Conservation (phyloP, 2,113 vertebrate genomes). For the Ochotona princeps region DNA sequence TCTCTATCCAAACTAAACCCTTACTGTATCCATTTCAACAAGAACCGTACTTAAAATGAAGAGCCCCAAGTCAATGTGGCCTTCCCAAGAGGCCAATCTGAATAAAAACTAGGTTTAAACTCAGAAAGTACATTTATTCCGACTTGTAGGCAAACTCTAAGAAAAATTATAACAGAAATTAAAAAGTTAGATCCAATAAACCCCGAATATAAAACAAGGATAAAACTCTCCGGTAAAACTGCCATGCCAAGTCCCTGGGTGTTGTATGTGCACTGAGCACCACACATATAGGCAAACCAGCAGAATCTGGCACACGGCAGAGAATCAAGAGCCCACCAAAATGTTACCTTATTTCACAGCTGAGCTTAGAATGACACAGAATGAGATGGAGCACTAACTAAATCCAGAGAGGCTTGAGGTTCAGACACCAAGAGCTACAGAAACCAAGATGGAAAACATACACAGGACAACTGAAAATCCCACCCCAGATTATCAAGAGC, state of each 20-base stretch:
- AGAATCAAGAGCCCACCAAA: too few species aligned
- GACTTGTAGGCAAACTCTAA: neutral
- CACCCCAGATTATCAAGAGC: too few species aligned
- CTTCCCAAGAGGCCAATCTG: neutral
- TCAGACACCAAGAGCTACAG: too few species aligned
- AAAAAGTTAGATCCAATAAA: neutral
- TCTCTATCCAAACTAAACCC: neutral
- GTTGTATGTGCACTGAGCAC: neutral
- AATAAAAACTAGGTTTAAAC: neutral
- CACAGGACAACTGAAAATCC: too few species aligned
- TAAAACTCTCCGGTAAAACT: neutral
- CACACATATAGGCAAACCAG: too few species aligned
- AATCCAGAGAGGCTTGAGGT: too few species aligned
- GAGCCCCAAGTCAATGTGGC: neutral
- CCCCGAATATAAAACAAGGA: neutral
- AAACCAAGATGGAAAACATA: too few species aligned
- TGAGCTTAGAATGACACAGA: neutral
- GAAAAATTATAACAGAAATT: neutral
- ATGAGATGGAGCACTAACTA: too few species aligned
- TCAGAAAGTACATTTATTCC: neutral
- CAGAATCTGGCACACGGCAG: neutral
- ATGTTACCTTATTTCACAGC: too few species aligned
- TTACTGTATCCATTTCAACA: neutral
- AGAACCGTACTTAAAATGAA: neutral
- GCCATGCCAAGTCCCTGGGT: neutral